phyloP scores from a whole-genome alignment of 2,888 invertebrate species.

The Euphydryas editha region DNA sequence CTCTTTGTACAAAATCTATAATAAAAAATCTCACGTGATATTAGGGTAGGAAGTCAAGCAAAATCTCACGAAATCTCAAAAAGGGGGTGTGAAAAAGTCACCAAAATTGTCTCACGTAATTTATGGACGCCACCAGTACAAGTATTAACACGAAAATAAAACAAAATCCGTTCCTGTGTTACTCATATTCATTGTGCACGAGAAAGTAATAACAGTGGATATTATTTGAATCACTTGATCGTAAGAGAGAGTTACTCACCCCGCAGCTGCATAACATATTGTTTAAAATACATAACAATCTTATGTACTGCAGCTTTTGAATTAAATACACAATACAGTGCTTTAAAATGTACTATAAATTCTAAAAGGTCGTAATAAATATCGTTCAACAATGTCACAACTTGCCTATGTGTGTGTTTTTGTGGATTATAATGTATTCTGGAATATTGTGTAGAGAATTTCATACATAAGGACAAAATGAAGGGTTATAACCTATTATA shows the following conservation, averaged over 20 bases:
- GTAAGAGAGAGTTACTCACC: not conserved
- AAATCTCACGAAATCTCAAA: too few relatives aligned
- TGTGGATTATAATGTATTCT: too few relatives aligned
- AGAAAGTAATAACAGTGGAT: not conserved
- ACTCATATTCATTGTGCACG: conserved; percentile 3
- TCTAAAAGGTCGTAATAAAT: not conserved
- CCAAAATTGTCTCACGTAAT: too few relatives aligned
- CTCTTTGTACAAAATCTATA: too few relatives aligned
- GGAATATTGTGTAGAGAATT: too few relatives aligned
- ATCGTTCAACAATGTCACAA: not conserved
- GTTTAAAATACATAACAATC: conserved; percentile 3
- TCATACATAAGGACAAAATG: too few relatives aligned
- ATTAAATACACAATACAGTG: not conserved
- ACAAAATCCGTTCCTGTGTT: not conserved
- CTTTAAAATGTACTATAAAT: not conserved
- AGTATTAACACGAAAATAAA: not conserved
- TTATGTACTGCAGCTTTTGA: conserved; percentile 1
- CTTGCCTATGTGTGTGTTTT: not conserved
- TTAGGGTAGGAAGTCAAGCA: too few relatives aligned
- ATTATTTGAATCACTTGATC: conserved; percentile 6
- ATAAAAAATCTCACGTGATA: too few relatives aligned
- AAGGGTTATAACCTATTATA: too few relatives aligned
- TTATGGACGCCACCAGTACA: too few relatives aligned
- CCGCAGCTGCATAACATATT: conserved; percentile 4
- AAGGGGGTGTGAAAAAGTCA: too few relatives aligned